Base-by-base conservation (phyloP, 2,797 vertebrate species). In the Alauda arvensis region DNA sequence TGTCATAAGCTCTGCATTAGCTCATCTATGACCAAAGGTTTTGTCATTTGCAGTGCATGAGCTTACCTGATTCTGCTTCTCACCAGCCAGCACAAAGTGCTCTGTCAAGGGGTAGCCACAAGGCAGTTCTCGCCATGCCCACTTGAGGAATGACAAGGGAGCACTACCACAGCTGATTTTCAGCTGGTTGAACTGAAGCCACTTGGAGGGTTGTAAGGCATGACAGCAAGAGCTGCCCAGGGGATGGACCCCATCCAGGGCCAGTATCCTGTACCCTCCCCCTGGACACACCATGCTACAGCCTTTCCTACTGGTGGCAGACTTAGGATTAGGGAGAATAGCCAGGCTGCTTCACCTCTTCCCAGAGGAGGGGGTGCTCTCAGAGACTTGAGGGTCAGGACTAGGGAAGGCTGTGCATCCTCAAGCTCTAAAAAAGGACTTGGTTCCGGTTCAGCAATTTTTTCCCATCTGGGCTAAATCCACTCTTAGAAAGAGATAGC, bases 401-500 rank as follows among this genome's bases (percentile, higher is more conserved):
- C 57, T 82, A 77, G 68, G 71, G 55, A 92, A 87, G 25, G 76
- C 85, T 94, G 77, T 91, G 85, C 87, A 93, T 93, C 86, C 89
- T 94, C 85, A 71, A 77, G 85, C 85, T 89, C 93, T 93, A 93
- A 96, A 96, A 96, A 93, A 93, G 85, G 89, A 94, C 74, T 89
- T 83, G 51, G 56, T 84, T 92, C 88, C 91, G 5, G 25, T 76
- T 92, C 83, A 90, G 90, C 90, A 84, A 49, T 86, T 95, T 94
- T 88, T 93, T 91, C 68, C 92, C 87, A 89, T 95, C 92, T 96
- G 88, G 94, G 90, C 95, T 94, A 95, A 94, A 96, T 95, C 82
- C 94, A 90, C 94, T 95, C 95, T 95, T 94, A 96, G 96, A 96
- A 96, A 93, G 94, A 94, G 91, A 92, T 87, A 94, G 92, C 86